Base-by-base conservation (phyloP, 2,888 invertebrate species). In the Drosophila lutescens region DNA sequence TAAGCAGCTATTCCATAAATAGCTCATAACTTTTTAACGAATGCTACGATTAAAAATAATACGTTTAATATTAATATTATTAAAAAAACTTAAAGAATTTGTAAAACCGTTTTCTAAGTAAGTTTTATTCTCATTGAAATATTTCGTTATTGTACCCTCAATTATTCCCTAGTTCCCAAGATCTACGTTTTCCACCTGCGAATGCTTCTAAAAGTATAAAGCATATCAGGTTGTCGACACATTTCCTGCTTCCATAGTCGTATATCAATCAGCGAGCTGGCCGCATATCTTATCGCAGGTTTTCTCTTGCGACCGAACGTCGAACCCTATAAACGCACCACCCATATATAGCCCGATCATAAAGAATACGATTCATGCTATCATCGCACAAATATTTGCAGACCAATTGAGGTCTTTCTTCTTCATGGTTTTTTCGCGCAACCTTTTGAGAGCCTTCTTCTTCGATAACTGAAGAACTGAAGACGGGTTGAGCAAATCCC, bases 311-410 rank as follows among this genome's bases (percentile, higher is more conserved):
- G 30, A 36, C 17, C 23, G 38, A 46, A 57, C 26, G 53, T 56
- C 47, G 58, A 54, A 32, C 50, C 41, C 51, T 49, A 51, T 65
- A 70, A 32, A 40, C 23, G 34, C 7, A 65, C 36, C 44, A 62
- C 36, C 44, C 58, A 71, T 71, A 72, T 66, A 56, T 54, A 55
- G 53, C 50, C 41, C 26, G 15, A n/a, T 38, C 61, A 60, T 57
- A 44, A 57, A 60, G 20, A 44, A 62, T 49, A 63, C 47, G 51
- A 34, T 56, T n/a, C 30, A 15, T 63, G 62, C 53, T 61, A 72
- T 81, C 75, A 77, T 61, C 34, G 65, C 69, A 51, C 53, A 82
- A 80, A 74, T 82, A 82, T 85, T 81, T 76, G 70, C 79, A 68
- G 38, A 44, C 61, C 68, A 67, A 59, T 59, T 23, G 53, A 59